These are phyloP conservation scores for Lomographa bimaculata DNA, from an alignment of 2,888 invertebrate genomes.

Conservation along the genomic window DNA sequence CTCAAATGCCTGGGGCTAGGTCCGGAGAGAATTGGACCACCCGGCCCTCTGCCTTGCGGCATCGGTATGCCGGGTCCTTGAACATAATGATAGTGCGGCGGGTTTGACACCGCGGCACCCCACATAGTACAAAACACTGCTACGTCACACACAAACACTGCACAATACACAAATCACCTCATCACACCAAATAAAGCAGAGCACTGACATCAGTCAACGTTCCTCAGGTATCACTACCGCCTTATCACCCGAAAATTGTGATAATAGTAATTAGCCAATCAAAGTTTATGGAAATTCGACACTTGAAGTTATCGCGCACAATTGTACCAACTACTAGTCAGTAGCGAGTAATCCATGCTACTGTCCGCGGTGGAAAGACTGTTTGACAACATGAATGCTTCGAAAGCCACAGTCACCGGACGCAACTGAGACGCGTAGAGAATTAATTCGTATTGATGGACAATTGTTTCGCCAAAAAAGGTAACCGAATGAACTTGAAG, in stretches of 20 bases:
- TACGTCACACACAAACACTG: conserved; percentile 54
- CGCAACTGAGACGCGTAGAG: conserved; percentile 72
- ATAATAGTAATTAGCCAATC: conserved; percentile 65
- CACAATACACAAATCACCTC: conserved; percentile 62
- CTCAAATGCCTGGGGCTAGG: conserved; percentile 65
- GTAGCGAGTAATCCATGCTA: conserved; percentile 68
- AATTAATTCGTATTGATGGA: conserved; percentile 76
- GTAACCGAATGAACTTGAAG: conserved; percentile 54
- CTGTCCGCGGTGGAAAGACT: conserved; percentile 74
- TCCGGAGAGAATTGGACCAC: conserved; percentile 65
- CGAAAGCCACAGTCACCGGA: conserved; percentile 79
- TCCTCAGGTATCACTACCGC: conserved; percentile 49
- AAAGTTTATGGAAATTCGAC: conserved; percentile 52
- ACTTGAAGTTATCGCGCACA: conserved; percentile 60
- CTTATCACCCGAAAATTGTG: conserved; percentile 59
- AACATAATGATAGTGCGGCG: conserved; percentile 74
- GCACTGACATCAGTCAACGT: conserved; percentile 63
- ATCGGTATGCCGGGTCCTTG: conserved; percentile 61
- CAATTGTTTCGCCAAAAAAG: conserved; percentile 72
- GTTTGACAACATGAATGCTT: conserved; percentile 68
- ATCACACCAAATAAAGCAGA: conserved; percentile 57
- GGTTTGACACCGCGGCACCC: conserved; percentile 76
- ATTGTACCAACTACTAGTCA: conserved; percentile 54
- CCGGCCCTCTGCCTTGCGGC: conserved; percentile 63
- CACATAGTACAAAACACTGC: conserved; percentile 65